Base-by-base conservation (phyloP, 2,113 vertebrate species). In the Conger conger region DNA sequence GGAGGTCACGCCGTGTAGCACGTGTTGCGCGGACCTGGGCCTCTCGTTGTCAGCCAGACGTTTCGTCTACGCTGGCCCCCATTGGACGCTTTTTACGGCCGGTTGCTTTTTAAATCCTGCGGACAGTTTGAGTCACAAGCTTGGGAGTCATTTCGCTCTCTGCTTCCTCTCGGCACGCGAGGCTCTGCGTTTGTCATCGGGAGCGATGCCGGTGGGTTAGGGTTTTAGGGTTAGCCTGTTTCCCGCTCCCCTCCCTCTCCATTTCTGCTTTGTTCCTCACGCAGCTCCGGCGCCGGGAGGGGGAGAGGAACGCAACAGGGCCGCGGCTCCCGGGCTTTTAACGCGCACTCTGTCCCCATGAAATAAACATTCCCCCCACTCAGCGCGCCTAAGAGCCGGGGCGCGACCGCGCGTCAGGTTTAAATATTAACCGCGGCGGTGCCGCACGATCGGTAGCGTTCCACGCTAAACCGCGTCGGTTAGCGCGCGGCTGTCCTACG, bases 271-370 rank as follows among this genome's bases (percentile, higher is more conserved):
- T 37, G 20, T 73, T n/a, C 33, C 82, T 87, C 81, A 0, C 84
- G 86, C 81, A 76, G 36, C 60, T 84, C 88, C 78, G n/a, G 80
- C 76, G 57, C n/a, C 73, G n/a, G 54, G 60, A 16, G 68, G 86
- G 82, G 76, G 73, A 78, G 82, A 36, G 42, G 83, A 30, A 88
- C 82, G 91, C 90, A 92, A 92, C 91, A 92, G 86, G 87, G 82
- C 79, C 87, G 57, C 85, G 81, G 92, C 91, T 90, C 86, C 20
- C 37, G 8, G 2, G 87, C 87, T 93, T 93, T 94, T 91, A 93
- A 86, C 85, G 87, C 85, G 87, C 92, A 89, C 93, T 94, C 93
- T 93, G 93, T 94, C 88, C 88, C 91, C 92, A 95, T 95, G 86
- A 94, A 94, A 95, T 93, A 95, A 95, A 95, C 90, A 94, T 94